phyloP scores from a whole-genome alignment of 2,888 invertebrate genomes.

The Callyntrura guangdongensis region DNA sequence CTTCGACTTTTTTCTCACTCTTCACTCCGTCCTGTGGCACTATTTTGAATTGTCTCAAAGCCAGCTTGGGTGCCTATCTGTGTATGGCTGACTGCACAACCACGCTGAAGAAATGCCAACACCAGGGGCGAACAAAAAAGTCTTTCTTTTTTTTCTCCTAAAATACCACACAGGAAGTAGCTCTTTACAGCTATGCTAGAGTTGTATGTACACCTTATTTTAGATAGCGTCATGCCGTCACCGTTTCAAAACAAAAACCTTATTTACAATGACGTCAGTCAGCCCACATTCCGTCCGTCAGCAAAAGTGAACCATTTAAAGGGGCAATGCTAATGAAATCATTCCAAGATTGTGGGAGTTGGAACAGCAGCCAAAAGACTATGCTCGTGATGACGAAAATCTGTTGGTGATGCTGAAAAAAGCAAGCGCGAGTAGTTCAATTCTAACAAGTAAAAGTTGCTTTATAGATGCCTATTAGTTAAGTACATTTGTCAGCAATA shows the following conservation, averaged over 20 bases:
- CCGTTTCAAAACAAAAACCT: no score
- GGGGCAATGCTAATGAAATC: not conserved
- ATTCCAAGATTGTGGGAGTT: no score
- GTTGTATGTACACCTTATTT: no score
- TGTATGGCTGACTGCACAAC: conserved; percentile 4
- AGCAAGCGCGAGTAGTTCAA: no score
- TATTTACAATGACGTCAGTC: not conserved
- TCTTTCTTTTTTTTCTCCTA: not conserved
- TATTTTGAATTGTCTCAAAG: conserved; percentile 4
- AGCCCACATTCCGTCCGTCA: not conserved
- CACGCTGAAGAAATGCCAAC: not conserved
- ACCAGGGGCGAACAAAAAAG: not conserved
- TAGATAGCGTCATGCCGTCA: no score
- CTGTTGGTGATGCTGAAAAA: not conserved
- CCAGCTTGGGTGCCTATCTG: conserved; percentile 9
- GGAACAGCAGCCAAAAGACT: no score
- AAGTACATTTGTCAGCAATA: no score
- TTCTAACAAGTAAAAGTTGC: no score
- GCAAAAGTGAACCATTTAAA: not conserved
- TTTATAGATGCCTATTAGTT: no score
- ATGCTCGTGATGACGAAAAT: not conserved
- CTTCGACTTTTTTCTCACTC: conserved; percentile 53
- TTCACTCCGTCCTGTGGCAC: conserved; percentile 15
- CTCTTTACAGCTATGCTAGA: no score
- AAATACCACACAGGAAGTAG: no score